Evolutionary conservation across 1,140 invertebrate species (phyloP).

Genomic region (Pogonognathellus flavescens): DNA sequence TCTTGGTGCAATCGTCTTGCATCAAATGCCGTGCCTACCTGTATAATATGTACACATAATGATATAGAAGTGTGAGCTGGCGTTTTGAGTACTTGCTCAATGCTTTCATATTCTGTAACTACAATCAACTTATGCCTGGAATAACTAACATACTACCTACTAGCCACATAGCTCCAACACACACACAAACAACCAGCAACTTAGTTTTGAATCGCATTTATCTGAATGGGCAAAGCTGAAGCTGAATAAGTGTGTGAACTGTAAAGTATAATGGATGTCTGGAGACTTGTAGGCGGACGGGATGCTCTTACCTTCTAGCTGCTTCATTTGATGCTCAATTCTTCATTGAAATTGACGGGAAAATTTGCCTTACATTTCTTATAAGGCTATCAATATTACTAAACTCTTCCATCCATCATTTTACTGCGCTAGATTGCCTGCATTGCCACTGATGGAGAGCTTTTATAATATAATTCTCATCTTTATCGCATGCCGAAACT

Average conservation of each 20-base stretch:
- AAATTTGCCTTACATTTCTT: conserved; percentile 9
- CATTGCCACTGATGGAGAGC: neutral
- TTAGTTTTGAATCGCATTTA: conserved; percentile 26
- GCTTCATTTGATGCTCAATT: conserved; percentile 29
- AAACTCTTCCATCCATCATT: conserved; percentile 33
- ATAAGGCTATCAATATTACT: conserved; percentile 32
- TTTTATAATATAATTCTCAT: conserved; percentile 13
- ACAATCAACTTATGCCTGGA: neutral
- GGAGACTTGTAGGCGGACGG: conserved; percentile 37
- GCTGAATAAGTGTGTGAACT: conserved; percentile 17
- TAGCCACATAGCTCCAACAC: neutral
- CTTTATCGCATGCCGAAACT: neutral
- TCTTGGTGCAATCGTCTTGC: conserved; percentile 27
- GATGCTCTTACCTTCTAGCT: conserved; percentile 36
- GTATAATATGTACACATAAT: neutral
- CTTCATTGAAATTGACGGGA: conserved; percentile 21
- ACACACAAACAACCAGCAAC: neutral
- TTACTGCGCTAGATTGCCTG: conserved; percentile 3
- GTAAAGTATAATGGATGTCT: conserved; percentile 29
- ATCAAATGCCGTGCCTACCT: conserved; percentile 8
- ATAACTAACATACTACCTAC: neutral
- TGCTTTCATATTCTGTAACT: neutral
- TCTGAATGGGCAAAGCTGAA: conserved; percentile 29
- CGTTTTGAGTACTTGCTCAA: conserved; percentile 3
- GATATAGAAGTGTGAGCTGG: neutral